Conservation (phyloP, 2,797 vertebrate genomes). For the Bucorvus abyssinicus region DNA sequence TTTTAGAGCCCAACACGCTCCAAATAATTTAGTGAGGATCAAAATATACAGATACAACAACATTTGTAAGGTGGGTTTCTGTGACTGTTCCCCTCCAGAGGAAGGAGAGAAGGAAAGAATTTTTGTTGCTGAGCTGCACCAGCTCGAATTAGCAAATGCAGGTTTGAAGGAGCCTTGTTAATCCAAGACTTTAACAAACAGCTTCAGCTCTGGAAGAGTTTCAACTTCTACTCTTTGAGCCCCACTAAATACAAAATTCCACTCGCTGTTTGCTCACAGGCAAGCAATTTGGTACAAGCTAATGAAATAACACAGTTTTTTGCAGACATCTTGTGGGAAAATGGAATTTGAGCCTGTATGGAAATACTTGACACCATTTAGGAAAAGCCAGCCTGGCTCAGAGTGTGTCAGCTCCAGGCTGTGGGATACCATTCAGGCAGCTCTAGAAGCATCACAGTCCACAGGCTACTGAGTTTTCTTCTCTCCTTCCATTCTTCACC, state of each 20-base stretch:
- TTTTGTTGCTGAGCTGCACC: neutral
- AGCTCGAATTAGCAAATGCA: rapidly evolving
- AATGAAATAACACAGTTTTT: neutral
- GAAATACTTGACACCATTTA: neutral
- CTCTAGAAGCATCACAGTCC: rapidly evolving
- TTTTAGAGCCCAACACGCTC: neutral
- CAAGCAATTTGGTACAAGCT: neutral
- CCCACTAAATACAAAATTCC: neutral
- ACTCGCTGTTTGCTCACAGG: neutral
- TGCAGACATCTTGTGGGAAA: neutral
- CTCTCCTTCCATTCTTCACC: neutral
- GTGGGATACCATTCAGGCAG: rapidly evolving
- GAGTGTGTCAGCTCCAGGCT: rapidly evolving
- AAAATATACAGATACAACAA: neutral
- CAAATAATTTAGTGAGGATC: neutral
- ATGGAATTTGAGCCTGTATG: rapidly evolving
- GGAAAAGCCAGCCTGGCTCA: neutral
- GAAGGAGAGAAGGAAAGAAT: neutral
- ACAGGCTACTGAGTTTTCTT: neutral
- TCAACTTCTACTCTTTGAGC: neutral
- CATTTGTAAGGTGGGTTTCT: neutral
- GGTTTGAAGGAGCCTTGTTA: neutral
- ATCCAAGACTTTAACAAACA: neutral
- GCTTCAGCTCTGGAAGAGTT: neutral
- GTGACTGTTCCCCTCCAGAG: neutral